A percentile compares a stretch with the other conserved stretches of the same genome.
phyloP scores from a whole-genome alignment of 2,888 invertebrate genomes.

The Dicyrtoma fusca region DNA sequence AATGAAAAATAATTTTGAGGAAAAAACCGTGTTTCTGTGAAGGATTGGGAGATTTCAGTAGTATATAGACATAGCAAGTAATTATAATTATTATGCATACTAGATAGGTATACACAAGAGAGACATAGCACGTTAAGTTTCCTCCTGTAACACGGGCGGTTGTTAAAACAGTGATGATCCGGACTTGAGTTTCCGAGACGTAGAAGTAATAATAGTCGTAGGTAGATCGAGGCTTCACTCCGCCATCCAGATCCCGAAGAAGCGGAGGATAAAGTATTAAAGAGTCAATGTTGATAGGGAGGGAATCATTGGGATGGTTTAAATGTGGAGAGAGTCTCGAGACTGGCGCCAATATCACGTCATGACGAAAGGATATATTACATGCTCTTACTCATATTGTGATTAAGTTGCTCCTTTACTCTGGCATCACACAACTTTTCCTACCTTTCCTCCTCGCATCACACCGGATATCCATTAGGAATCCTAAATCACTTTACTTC shows the following conservation, averaged over 20 bases:
- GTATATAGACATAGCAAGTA: too few relatives aligned
- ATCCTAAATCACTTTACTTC: slow-evolving; percentile 45
- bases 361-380: slow-evolving; percentile 35
- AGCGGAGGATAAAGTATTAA: not conserved
- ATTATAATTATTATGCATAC: too few relatives aligned
- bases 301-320: slow-evolving; percentile 11
- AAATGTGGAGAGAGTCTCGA: slow-evolving; percentile 6
- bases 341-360: slow-evolving; percentile 42
- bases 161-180: too few relatives aligned
- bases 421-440: slow-evolving; percentile 23
- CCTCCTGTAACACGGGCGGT: too few relatives aligned
- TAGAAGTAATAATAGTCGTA: too few relatives aligned
- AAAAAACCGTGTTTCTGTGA: too few relatives aligned
- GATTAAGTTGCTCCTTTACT: slow-evolving; percentile 34
- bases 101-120: too few relatives aligned
- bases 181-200: too few relatives aligned
- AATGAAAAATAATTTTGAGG: too few relatives aligned
- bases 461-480: slow-evolving; percentile 46
- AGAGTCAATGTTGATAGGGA: slow-evolving; percentile 1
- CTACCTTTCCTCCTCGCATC: slow-evolving; percentile 13
- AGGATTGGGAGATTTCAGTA: too few relatives aligned
- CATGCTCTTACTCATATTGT: slow-evolving; percentile 43
- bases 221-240: too few relatives aligned
- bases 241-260: not conserved
- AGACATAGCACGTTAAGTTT: too few relatives aligned